A percentile compares a stretch with the other conserved stretches of the same genome.
Conservation (phyloP, 2,888 invertebrate genomes). For the Syrphus vitripennis region DNA sequence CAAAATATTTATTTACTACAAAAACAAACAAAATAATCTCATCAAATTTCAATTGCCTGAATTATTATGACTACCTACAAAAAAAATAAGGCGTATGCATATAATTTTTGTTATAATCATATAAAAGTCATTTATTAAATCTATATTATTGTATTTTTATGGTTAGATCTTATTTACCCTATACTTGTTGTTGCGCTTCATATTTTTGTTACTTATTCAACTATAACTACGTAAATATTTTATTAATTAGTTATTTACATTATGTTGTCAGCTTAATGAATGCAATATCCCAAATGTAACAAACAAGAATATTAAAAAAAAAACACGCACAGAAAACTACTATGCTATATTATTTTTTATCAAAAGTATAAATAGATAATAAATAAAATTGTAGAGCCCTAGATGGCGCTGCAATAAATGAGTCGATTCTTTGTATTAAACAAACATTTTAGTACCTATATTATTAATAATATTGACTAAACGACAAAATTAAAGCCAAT, state of each 20-base stretch:
- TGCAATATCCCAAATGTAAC: constrained; percentile 17
- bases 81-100: constrained; percentile 46
- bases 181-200: background rate
- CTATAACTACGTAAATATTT: background rate
- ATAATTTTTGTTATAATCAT: constrained; percentile 14
- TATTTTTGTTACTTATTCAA: background rate
- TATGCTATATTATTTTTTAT: constrained; percentile 19
- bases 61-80: constrained; percentile 52
- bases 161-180: constrained; percentile 10
- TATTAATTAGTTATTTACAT: background rate
- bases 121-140: constrained; percentile 11
- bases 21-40: constrained; percentile 50
- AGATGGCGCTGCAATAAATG: constrained; percentile 6
- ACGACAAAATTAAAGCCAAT: constrained; percentile 22
- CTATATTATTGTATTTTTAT: background rate
- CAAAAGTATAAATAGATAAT: constrained; percentile 34
- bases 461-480: constrained; percentile 25
- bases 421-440: constrained; percentile 61
- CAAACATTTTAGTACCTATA: constrained; percentile 33
- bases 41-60: constrained; percentile 60
- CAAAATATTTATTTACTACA: constrained; percentile 40
- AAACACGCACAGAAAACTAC: constrained; percentile 65
- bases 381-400: constrained; percentile 23
- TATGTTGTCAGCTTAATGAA: constrained; percentile 12
- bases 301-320: constrained; percentile 33